These are phyloP conservation scores for Dysmachus trigonus DNA, from an alignment of 2,888 invertebrate genomes.

Conservation along the genomic window DNA sequence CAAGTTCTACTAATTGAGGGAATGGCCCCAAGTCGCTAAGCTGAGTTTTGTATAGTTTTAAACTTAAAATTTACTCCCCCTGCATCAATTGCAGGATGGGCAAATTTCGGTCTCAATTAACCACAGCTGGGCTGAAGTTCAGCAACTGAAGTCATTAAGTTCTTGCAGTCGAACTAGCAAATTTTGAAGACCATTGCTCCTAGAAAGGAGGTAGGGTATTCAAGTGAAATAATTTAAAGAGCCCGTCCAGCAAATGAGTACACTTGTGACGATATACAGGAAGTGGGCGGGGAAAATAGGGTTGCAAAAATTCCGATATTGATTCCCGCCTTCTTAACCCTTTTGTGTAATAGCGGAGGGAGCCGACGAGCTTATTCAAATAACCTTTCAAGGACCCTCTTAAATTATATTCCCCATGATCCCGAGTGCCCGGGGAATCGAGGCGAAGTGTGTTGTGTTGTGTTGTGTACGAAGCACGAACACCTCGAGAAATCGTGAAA, in stretches of 20 bases:
- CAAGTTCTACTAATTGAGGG: not conserved
- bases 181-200: not conserved
- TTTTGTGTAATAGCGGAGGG: not conserved
- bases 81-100: not conserved
- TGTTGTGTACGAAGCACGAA: not conserved
- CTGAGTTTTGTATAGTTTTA: not conserved
- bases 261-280: not conserved
- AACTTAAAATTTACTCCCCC: not conserved
- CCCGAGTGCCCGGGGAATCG: not conserved
- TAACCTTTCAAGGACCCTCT: not conserved
- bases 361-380: not conserved
- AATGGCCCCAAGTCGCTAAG: not conserved
- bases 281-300: not conserved
- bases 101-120: not conserved
- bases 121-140: not conserved
- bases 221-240: not conserved
- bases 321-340: not conserved
- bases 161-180: not conserved
- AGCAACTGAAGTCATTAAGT: not conserved
- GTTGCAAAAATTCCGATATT: not conserved
- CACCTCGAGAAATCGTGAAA: not conserved
- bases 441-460: not conserved
- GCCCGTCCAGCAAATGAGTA: not conserved
- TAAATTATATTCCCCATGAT: not conserved
- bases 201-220: not conserved